Base-by-base conservation (phyloP, 1,140 invertebrate genomes). In the Coenobita brevimanus region DNA sequence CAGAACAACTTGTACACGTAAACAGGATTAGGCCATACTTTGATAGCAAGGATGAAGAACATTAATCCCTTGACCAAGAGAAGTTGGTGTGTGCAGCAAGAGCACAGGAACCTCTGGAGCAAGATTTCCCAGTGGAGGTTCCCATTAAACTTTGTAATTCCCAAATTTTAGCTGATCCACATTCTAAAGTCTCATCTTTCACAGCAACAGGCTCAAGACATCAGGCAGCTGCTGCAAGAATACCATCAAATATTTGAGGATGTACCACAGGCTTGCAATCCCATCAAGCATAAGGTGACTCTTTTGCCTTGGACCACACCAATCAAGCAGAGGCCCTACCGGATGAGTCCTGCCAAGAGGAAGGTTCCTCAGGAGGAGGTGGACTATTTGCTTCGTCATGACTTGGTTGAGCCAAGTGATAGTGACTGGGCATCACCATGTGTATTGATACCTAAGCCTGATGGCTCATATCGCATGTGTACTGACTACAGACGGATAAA, bases 401-500 rank as follows among this genome's bases (percentile, higher is more conserved):
- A 67, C 62, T n/a, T 67, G n/a, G 62, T 67, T 4, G 62, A 67
- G 30, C 30, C 62, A 33, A 67, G 62, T n/a, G 62, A 67, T n/a
- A 67, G 62, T 33, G 62, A 67, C 21, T 67, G 62, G 62, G 62
- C 62, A 33, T 67, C 62, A 8, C 62, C 62, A 33, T 67, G 62
- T 24, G 62, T 6, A n/a, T 67, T 67, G 62, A n/a, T 67, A n/a
- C 62, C 62, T 24, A 67, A 67, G 30, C n/a, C 62, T 67, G 62
- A 67, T 67, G 62, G 62, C 62, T 67, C 62, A 6, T 67, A 24
- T n/a, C 21, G 62, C n/a, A 67, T 67, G 62, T 67, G n/a, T 24
- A 67, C 62, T 24, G 62, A 67, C 62, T 67, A 67, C n/a, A 67
- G 62, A 33, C 62, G 62, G 30, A n/a, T 67, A n/a, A 67, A 67